Evolutionary conservation across 2,888 invertebrate species (phyloP).

Genomic region (Tetragonula carbonaria): DNA sequence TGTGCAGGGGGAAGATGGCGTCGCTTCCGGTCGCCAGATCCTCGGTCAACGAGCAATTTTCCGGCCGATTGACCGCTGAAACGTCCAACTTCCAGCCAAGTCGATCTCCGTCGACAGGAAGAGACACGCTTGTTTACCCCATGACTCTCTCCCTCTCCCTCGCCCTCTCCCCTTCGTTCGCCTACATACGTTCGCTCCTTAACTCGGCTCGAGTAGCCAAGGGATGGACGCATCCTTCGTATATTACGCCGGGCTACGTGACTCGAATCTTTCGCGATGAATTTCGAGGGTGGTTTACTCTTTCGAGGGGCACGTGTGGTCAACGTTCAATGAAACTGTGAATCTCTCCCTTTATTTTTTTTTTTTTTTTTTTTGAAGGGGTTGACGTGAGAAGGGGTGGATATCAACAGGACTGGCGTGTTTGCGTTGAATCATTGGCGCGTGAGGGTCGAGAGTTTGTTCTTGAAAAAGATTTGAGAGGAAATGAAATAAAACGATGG

Average conservation of each 20-base stretch:
- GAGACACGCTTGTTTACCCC: slow-evolving; percentile 70
- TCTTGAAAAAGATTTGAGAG: neutral
- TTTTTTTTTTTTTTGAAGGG: too few relatives aligned
- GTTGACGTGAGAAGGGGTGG: neutral
- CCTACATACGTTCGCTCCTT: slow-evolving; percentile 49
- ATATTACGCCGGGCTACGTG: slow-evolving; percentile 58
- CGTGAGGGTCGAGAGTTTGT: slow-evolving; percentile 1
- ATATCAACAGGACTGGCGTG: slow-evolving; percentile 4
- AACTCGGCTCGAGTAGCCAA: slow-evolving; percentile 26
- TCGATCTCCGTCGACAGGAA: slow-evolving; percentile 67
- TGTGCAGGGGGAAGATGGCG: slow-evolving; percentile 43
- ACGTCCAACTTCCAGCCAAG: slow-evolving; percentile 67
- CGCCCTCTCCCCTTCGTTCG: neutral
- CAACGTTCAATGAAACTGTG: slow-evolving; percentile 14
- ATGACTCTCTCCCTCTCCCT: slow-evolving; percentile 21
- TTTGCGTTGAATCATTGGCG: neutral
- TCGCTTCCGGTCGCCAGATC: slow-evolving; percentile 64
- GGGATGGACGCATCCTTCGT: slow-evolving; percentile 47
- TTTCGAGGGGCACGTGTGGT: neutral
- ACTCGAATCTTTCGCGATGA: slow-evolving; percentile 35
- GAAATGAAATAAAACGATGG: neutral
- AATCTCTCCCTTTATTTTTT: neutral
- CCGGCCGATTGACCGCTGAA: slow-evolving; percentile 69
- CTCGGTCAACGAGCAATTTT: slow-evolving; percentile 72
- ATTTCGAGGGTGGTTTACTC: slow-evolving; percentile 18